phyloP scores from a whole-genome alignment of 2,797 vertebrate species.

The Spatula clypeata region DNA sequence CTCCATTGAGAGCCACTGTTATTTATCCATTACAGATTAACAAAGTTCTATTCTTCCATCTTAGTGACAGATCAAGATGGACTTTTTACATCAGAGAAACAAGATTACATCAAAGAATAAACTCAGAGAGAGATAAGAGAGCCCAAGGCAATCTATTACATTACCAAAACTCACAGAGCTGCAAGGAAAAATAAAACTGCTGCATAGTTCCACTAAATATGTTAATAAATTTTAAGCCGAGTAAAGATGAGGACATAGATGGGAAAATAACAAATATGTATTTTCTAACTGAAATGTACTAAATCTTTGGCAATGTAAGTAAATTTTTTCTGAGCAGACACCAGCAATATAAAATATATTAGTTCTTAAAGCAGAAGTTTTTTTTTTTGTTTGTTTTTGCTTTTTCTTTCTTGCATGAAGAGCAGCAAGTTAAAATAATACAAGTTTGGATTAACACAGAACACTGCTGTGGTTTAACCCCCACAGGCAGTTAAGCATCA shows the following conservation, averaged over 20 bases:
- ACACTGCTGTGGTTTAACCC: too few species aligned
- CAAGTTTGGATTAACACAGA: not conserved
- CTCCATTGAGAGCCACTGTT: not conserved
- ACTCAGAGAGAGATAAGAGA: not conserved
- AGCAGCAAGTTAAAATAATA: slow-evolving; percentile 13
- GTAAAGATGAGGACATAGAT: not conserved
- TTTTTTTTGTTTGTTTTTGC: not conserved
- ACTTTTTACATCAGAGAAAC: slow-evolving; percentile 21
- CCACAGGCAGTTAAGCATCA: too few species aligned
- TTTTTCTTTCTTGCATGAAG: not conserved
- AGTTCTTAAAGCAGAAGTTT: not conserved
- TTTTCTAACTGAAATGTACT: slow-evolving; percentile 53
- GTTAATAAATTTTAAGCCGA: slow-evolving; percentile 35
- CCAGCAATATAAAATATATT: slow-evolving; percentile 44
- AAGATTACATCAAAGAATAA: slow-evolving; percentile 34
- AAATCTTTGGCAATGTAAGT: slow-evolving; percentile 16
- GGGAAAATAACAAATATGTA: not conserved
- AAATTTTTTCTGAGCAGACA: not conserved
- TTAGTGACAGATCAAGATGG: slow-evolving; percentile 22
- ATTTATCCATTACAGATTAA: slow-evolving; percentile 44
- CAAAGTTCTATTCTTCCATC: slow-evolving; percentile 20
- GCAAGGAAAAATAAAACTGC: not conserved
- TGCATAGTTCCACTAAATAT: slow-evolving; percentile 4
- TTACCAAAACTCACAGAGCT: not conserved
- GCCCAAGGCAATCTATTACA: not conserved